These are phyloP conservation scores for Atherinomorus stipes DNA, from an alignment of 2,113 vertebrate genomes.

Conservation along the genomic window DNA sequence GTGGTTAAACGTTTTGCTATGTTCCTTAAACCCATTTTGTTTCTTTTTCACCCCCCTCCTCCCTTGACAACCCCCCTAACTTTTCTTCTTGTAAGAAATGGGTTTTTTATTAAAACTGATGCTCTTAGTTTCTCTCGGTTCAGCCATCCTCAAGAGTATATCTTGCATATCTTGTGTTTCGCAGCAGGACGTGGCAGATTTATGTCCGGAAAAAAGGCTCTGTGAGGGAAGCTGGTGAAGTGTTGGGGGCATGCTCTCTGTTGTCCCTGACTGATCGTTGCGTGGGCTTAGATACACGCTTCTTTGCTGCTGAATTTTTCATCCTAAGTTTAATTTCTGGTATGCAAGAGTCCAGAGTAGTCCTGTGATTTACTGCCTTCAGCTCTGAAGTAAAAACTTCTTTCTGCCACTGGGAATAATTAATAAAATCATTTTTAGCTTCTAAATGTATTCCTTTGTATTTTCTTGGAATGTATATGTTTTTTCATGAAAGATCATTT, in stretches of 20 bases:
- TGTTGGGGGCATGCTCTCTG: slow-evolving; percentile 52
- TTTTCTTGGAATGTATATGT: slow-evolving; percentile 4
- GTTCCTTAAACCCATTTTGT: slow-evolving; percentile 75
- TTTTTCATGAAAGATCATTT: neutral
- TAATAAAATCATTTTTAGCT: slow-evolving; percentile 45
- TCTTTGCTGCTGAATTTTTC: slow-evolving; percentile 66
- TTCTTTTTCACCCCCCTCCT: slow-evolving; percentile 45
- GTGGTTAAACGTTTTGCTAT: slow-evolving; percentile 78
- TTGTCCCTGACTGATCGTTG: slow-evolving; percentile 53
- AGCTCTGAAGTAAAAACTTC: slow-evolving; percentile 67
- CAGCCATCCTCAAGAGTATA: slow-evolving; percentile 42
- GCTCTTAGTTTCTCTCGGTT: slow-evolving; percentile 63
- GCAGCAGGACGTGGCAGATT: slow-evolving; percentile 66
- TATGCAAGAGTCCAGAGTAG: slow-evolving; percentile 63
- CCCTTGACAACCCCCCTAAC: slow-evolving; percentile 23
- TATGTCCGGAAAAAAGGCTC: slow-evolving; percentile 40
- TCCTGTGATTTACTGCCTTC: slow-evolving; percentile 72
- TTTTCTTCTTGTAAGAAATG: slow-evolving; percentile 51
- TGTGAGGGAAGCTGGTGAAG: slow-evolving; percentile 55
- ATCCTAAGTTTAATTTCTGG: slow-evolving; percentile 77
- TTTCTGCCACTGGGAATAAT: slow-evolving; percentile 55
- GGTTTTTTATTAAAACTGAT: slow-evolving; percentile 72
- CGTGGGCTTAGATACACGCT: slow-evolving; percentile 46
- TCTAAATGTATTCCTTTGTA: neutral
- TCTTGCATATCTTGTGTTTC: slow-evolving; percentile 59